Base-by-base conservation (phyloP, 2,888 invertebrate species). In the Morpho helenor region DNA sequence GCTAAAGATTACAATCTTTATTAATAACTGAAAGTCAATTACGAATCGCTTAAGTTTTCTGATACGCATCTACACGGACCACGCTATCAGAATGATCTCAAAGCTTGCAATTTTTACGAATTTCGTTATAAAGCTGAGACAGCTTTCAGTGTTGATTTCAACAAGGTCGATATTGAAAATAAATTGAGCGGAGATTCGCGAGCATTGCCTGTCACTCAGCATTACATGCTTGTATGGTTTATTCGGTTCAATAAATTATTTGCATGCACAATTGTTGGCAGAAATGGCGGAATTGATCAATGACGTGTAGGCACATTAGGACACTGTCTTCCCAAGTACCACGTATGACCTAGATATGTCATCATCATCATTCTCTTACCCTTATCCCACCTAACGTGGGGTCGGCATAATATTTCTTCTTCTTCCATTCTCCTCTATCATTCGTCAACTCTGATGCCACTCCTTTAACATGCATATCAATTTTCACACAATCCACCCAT, bases 221-320 rank as follows among this genome's bases (percentile, higher is more conserved):
- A 22, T 51, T 51, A 51, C 2, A 42, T 23, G 39, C 31, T 23
- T 39, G 41, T 31, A 31, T 3, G 31, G 31, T 31, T 31, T 49
- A 23, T 49, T 22, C 51, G 31, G 43, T 51, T 51, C 51, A 51
- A 51, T 51, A 51, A 44, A 2, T 51, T 9, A 31, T 43, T 51
- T 16, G 43, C 50, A 42, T 41, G n/a, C 48, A 43, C n/a, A 40
- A 55, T 42, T 10, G 31, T 1, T 31, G 31, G 31, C 31, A 31
- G 31, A 31, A 31, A 3, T 0, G 5, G 31, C 31, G 5, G 16
- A 31, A 31, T 31, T 31, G 31, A 31, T 31, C 31, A 31, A 31
- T 31, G 31, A 31, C 5, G 31, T 31, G 31, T 31, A 31, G 31
- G 31, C 31, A 31, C 31, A 31, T 31, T 31, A 31, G 31, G 5